These are phyloP conservation scores for Drosophila sechellia DNA, from an alignment of 1,140 invertebrate genomes.

Conservation along the genomic window DNA sequence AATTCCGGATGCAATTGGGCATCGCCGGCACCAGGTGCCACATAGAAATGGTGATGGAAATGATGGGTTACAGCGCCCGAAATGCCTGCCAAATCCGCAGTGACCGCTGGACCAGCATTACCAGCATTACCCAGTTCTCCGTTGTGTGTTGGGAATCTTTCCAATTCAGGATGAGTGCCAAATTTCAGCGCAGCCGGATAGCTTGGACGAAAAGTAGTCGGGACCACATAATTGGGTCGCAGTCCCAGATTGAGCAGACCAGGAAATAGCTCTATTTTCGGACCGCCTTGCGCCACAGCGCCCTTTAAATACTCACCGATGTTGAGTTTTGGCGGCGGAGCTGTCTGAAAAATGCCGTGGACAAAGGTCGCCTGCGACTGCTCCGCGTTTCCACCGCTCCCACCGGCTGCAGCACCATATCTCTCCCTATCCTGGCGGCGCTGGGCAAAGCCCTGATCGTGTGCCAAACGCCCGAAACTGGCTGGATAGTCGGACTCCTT, in stretches of 20 bases:
- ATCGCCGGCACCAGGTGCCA: conserved; percentile 45
- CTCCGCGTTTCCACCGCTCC: neutral
- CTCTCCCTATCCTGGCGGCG: conserved; percentile 61
- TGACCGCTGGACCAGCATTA: neutral
- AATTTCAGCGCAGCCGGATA: conserved; percentile 62
- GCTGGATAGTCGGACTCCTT: conserved; percentile 79
- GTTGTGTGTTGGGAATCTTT: conserved; percentile 34
- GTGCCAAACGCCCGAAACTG: conserved; percentile 63
- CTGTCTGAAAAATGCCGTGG: conserved; percentile 63
- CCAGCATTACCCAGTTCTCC: conserved; percentile 16
- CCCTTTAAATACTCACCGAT: conserved; percentile 75
- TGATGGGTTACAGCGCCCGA: conserved; percentile 72
- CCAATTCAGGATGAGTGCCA: conserved; percentile 34
- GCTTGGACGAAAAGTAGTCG: conserved; percentile 74
- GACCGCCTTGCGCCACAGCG: conserved; percentile 3
- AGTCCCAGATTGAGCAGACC: conserved; percentile 53
- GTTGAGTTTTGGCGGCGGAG: conserved; percentile 63
- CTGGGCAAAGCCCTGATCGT: conserved; percentile 60
- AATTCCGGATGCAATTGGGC: conserved; percentile 11
- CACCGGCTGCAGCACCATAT: neutral
- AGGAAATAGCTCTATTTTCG: conserved; percentile 69
- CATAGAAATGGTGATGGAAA: conserved; percentile 85
- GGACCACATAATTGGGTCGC: conserved; percentile 55
- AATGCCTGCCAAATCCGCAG: neutral
- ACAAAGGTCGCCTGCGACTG: conserved; percentile 72